Evolutionary conservation across 1,140 invertebrate genomes (phyloP).

Genomic region (Aethina tumida): DNA sequence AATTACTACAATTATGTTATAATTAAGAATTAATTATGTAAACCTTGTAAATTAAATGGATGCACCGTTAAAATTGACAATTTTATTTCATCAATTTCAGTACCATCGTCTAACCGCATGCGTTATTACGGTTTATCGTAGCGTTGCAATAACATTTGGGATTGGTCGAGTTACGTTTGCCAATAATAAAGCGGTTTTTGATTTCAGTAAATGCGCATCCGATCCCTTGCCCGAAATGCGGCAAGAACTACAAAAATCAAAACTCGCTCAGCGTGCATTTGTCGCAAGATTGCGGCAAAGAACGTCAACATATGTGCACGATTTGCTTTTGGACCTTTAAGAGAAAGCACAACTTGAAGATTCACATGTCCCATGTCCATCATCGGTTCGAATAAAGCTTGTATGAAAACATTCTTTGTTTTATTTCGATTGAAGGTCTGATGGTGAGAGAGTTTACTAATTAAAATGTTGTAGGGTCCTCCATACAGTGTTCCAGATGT

Average conservation of each 20-base stretch:
- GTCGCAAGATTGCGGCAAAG: constrained; percentile 9
- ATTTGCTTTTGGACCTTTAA: constrained; percentile 10
- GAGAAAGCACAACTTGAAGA: constrained; percentile 15
- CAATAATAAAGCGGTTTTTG: constrained; percentile 1
- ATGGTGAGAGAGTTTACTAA: neutral
- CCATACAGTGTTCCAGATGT: constrained; percentile 5
- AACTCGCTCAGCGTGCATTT: constrained; percentile 13
- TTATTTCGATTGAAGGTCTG: neutral
- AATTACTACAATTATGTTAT: too few relatives aligned
- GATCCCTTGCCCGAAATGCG: constrained; percentile 14
- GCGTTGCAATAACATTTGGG: too few relatives aligned
- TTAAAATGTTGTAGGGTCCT: neutral
- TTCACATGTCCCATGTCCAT: constrained; percentile 8
- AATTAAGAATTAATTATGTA: too few relatives aligned
- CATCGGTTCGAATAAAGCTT: too few relatives aligned
- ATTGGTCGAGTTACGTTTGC: too few relatives aligned
- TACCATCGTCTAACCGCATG: too few relatives aligned
- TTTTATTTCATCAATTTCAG: too few relatives aligned
- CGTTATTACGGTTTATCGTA: too few relatives aligned
- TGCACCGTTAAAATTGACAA: too few relatives aligned
- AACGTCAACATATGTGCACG: constrained; percentile 4
- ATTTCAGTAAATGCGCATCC: too few relatives aligned
- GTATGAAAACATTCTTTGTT: neutral
- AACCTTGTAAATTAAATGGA: too few relatives aligned
- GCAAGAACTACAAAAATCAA: constrained; percentile 14